phyloP scores from a whole-genome alignment of 2,113 vertebrate species.

The Accipiter virgatus region DNA sequence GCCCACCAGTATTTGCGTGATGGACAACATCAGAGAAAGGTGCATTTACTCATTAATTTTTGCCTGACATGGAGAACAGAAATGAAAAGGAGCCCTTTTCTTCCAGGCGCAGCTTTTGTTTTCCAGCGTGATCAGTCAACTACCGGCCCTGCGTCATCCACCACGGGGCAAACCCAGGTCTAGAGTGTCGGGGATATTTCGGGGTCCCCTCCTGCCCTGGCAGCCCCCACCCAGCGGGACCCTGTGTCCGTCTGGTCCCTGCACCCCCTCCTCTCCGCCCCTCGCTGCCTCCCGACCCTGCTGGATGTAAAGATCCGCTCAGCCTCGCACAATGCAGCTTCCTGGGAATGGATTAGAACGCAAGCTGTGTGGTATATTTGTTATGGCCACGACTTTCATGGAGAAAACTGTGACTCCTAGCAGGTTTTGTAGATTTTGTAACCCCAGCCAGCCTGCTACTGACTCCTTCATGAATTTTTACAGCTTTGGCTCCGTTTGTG shows the following conservation, averaged over 20 bases:
- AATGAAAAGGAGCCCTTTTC: slow-evolving; percentile 47
- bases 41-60: slow-evolving; percentile 42
- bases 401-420: slow-evolving; percentile 43
- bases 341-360: slow-evolving; percentile 42
- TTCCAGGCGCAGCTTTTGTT: slow-evolving; percentile 63
- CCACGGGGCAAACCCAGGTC: not conserved
- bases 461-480: slow-evolving; percentile 61
- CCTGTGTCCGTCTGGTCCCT: not conserved
- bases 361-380: slow-evolving; percentile 47
- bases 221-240: not conserved
- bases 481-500: not conserved
- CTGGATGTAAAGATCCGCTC: not conserved
- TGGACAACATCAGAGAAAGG: slow-evolving; percentile 53
- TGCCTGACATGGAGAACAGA: slow-evolving; percentile 51
- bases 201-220: not conserved
- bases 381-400: slow-evolving; percentile 39
- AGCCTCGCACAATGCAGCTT: not conserved
- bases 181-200: not conserved
- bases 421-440: slow-evolving; percentile 50
- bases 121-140: slow-evolving; percentile 50
- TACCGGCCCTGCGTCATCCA: not conserved
- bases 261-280: not conserved
- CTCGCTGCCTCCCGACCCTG: not conserved
- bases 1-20: slow-evolving; percentile 38
- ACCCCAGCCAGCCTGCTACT: slow-evolving; percentile 46